phyloP scores from a whole-genome alignment of 2,888 invertebrate genomes.

The Polyommatus icarus region DNA sequence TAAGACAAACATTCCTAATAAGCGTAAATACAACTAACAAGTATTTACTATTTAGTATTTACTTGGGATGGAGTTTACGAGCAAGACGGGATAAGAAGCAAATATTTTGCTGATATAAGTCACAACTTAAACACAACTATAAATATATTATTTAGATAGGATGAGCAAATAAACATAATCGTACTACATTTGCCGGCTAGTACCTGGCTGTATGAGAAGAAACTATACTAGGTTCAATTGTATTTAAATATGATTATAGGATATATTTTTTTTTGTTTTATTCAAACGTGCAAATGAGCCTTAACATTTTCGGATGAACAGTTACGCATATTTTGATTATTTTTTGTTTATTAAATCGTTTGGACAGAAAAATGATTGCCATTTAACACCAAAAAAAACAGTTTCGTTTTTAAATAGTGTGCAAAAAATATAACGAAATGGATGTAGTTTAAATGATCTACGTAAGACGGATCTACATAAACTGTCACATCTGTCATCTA shows the following conservation, averaged over 20 bases:
- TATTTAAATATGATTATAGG: no score
- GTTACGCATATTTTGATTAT: not conserved
- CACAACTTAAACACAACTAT: constrained; percentile 11
- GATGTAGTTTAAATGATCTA: not conserved
- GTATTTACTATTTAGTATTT: constrained; percentile 16
- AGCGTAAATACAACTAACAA: not conserved
- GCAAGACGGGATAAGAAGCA: constrained; percentile 2
- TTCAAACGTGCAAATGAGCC: not conserved
- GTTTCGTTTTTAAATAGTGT: no score
- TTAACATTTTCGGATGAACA: not conserved
- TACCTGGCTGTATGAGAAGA: not conserved
- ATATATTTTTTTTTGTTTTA: not conserved
- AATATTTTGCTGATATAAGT: constrained; percentile 21
- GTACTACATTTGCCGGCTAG: not conserved
- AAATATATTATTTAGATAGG: constrained; percentile 13
- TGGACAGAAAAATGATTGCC: no score
- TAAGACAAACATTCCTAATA: not conserved
- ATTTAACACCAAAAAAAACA: no score
- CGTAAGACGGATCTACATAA: not conserved
- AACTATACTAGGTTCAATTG: not conserved
- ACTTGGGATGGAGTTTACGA: constrained; percentile 11
- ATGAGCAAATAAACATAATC: not conserved
- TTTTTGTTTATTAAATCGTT: no score
- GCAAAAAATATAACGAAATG: no score
- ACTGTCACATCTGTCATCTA: not conserved